These are phyloP conservation scores for Parazoanthus darwini DNA, from an alignment of 92 coral and sea anemone species.

Conservation along the genomic window DNA sequence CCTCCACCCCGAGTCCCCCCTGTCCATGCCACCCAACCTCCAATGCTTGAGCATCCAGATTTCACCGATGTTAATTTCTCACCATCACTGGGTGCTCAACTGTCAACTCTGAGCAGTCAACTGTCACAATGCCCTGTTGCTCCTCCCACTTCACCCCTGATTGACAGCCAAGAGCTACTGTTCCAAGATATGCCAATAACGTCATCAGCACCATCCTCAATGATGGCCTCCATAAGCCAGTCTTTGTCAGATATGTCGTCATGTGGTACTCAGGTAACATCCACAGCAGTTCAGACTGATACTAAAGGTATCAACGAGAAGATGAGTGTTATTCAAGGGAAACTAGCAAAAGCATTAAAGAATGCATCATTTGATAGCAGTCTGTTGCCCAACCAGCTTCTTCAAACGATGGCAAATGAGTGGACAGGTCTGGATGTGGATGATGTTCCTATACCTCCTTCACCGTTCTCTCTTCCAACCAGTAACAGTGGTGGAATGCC, in stretches of 20 bases:
- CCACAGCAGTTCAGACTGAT: slow-evolving; percentile 90
- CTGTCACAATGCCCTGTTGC: slow-evolving; percentile 65
- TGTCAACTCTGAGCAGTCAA: slow-evolving; percentile 62
- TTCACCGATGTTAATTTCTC: slow-evolving; percentile 63
- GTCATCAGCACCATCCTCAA: slow-evolving; percentile 70
- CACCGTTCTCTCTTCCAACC: slow-evolving; percentile 71
- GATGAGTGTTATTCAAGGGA: slow-evolving; percentile 83
- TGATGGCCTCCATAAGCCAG: slow-evolving; percentile 73
- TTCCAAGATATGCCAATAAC: slow-evolving; percentile 74
- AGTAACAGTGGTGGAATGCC: slow-evolving; percentile 58
- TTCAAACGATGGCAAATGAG: slow-evolving; percentile 43
- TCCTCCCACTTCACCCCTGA: slow-evolving; percentile 77
- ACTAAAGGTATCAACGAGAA: slow-evolving; percentile 82
- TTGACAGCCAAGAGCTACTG: slow-evolving; percentile 62
- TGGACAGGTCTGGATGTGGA: slow-evolving; percentile 69
- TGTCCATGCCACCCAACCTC: slow-evolving; percentile 91
- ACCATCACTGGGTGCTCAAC: slow-evolving; percentile 64
- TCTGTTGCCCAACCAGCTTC: slow-evolving; percentile 45
- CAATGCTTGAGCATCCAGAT: slow-evolving; percentile 85
- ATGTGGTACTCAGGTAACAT: slow-evolving; percentile 61
- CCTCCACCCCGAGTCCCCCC: slow-evolving; percentile 99
- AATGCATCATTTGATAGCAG: slow-evolving; percentile 49
- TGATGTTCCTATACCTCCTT: slow-evolving; percentile 74
- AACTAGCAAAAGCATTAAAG: slow-evolving; percentile 76
- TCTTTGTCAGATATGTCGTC: slow-evolving; percentile 71